Percentiles rank a stretch among this genome's conserved stretches.
phyloP scores from a whole-genome alignment of 1,140 invertebrate genomes.

The Nymphalis io region DNA sequence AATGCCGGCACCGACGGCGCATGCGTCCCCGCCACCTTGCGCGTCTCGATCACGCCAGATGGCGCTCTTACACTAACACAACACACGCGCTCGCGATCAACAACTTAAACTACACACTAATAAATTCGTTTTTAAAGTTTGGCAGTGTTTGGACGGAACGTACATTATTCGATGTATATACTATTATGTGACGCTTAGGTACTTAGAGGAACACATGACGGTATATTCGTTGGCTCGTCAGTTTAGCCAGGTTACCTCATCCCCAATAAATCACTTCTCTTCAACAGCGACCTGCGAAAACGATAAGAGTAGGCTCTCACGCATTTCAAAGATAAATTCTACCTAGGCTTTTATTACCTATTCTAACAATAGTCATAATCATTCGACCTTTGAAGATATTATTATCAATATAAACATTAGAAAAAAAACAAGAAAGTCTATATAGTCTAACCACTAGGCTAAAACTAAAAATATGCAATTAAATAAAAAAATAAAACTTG shows the following conservation, averaged over 20 bases:
- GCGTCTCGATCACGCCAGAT: conserved; percentile 60
- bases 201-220: conserved; percentile 68
- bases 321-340: conserved; percentile 55
- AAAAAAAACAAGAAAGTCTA: no score
- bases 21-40: conserved; percentile 82
- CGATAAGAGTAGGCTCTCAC: conserved; percentile 72
- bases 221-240: conserved; percentile 44
- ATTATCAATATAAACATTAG: no score
- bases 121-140: conserved; percentile 76
- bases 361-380: no score
- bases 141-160: conserved; percentile 76
- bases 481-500: no score
- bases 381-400: no score
- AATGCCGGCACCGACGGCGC: conserved; percentile 83
- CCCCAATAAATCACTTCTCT: conserved; percentile 66
- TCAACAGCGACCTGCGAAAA: conserved; percentile 79
- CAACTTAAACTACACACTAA: conserved; percentile 63
- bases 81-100: conserved; percentile 57
- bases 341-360: not conserved
- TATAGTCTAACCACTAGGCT: no score
- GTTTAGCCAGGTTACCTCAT: conserved; percentile 77
- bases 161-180: conserved; percentile 74
- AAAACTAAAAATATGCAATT: no score
- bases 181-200: conserved; percentile 59
- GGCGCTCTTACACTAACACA: conserved; percentile 60